Evolutionary conservation across 2,113 vertebrate species (phyloP), one percentile per base, ranked within the genome.

Genomic region (Ardeotis arabs): DNA sequence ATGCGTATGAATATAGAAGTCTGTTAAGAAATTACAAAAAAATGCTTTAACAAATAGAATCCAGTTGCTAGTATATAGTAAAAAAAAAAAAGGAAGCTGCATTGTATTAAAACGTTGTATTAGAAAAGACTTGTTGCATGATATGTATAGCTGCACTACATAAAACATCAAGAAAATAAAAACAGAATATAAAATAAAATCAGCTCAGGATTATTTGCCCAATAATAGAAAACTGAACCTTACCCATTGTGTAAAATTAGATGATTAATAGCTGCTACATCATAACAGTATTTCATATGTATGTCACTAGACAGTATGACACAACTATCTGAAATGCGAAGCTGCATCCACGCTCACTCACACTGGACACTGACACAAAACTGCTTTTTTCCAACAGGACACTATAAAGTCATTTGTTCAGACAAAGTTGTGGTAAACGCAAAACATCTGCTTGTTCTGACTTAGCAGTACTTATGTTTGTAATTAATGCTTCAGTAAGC

Each of bases 361-460:
- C 0, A 52, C 77, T 84, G 84, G n/a, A 23, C 33, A 35, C 35
- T 27, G 27, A 29, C 70, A 83, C 18, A 17, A 76, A 90, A 28
- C 50, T 74, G 83, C 10, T 3, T 68, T 41, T 25, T 41, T 69
- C 59, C 80, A 7, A 39, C 49, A 64, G 29, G 27, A 64, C 90
- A 80, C 15, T 14, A 10, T 35, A 64, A 55, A 45, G 53, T 82
- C 35, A 4, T 75, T 45, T 87, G n/a, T 58, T 97, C 76, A 20
- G 3, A 3, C 67, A 27, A 53, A 56, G 52, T 22, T 69, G 60
- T 69, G 69, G 41, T 52, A 84, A 94, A 87, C 55, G 76, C 44
- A 62, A 81, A 95, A 70, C 44, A 92, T 75, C 58, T 93, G 80
- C 74, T 94, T 73, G 59, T 53, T 97, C 72, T 50, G 79, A 52